Evolutionary conservation across 2,888 invertebrate species (phyloP), one percentile per base, ranked within the genome.

Genomic region (Pachliopta kotzebuea): DNA sequence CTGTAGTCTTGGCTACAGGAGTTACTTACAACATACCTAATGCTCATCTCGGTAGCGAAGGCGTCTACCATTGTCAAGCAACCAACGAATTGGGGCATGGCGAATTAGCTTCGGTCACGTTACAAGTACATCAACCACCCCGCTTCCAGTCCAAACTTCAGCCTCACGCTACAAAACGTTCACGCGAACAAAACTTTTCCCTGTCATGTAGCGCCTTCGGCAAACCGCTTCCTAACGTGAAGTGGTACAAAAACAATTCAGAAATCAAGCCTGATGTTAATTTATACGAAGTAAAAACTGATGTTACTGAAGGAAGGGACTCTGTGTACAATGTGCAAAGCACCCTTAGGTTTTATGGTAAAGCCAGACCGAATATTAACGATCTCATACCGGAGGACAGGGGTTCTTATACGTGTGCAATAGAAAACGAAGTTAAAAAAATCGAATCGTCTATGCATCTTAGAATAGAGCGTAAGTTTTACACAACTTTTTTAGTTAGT

Each of bases 401-500:
- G 60, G 98, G 98, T 56, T 94, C 95, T 60, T 98, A 97, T 84
- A 95, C 96, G 3, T 98, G 98, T 81, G 93, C 95, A 56, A 97
- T 97, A 79, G 95, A 96, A 81, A 98, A 98, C 80, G 97, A 97
- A 86, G 97, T 98, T 20, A 96, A 96, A 82, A 95, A 94, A 78
- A 95, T 96, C 57, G 97, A 97, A 79, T 96, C 97, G 14, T 95
- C 96, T 69, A 97, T 98, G 96, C 96, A 96, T 85, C 92, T 98
- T 63, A 94, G 97, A 78, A 97, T 98, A 76, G 97, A 98, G 92
- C 98, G 95, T 95, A 88, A 94, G 95, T 94, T 76, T 26, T 24
- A 56, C 14, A n/a, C 45, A 60, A 49, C 20, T 24, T 9, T 1
- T 45, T 1, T 18, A 45, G 45, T 45, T 45, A n/a, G 8, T 45